A percentile compares a stretch with the other conserved stretches of the same genome.
phyloP scores from a whole-genome alignment of 1,140 invertebrate genomes.

The Glomeris maerens region DNA sequence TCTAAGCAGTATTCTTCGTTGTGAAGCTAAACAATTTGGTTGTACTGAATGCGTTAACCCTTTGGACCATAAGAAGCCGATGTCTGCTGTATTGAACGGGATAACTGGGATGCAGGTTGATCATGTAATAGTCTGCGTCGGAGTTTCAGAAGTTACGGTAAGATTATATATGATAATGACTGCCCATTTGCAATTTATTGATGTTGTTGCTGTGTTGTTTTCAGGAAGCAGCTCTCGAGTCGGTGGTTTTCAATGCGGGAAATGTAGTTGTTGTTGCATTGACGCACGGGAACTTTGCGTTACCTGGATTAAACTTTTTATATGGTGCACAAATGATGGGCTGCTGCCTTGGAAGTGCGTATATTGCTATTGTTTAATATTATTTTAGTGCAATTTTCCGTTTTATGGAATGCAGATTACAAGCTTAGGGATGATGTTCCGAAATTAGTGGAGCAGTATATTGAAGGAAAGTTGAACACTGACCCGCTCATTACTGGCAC shows the following conservation, averaged over 20 bases:
- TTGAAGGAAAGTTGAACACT: background rate
- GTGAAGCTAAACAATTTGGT: constrained; percentile 69
- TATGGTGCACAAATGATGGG: too few species aligned
- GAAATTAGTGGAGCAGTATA: background rate
- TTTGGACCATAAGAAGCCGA: constrained; percentile 56
- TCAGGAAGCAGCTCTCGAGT: too few species aligned
- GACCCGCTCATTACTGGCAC: background rate
- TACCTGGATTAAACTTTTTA: too few species aligned
- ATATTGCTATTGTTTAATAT: too few species aligned
- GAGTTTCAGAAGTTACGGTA: background rate
- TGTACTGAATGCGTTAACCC: constrained; percentile 86
- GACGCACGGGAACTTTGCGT: too few species aligned
- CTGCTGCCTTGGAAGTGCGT: too few species aligned
- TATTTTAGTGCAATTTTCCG: too few species aligned
- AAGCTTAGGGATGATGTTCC: background rate
- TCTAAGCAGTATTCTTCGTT: constrained; percentile 10
- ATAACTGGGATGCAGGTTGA: constrained; percentile 43
- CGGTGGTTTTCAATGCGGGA: too few species aligned
- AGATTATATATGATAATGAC: too few species aligned
- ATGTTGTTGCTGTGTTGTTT: too few species aligned
- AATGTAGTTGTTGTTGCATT: too few species aligned
- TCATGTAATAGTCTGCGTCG: background rate
- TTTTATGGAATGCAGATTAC: background rate
- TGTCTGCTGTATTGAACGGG: constrained; percentile 79
- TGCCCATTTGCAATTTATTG: too few species aligned